Conservation (phyloP, 1,140 invertebrate genomes). For the Leptestheria dahalacensis region DNA sequence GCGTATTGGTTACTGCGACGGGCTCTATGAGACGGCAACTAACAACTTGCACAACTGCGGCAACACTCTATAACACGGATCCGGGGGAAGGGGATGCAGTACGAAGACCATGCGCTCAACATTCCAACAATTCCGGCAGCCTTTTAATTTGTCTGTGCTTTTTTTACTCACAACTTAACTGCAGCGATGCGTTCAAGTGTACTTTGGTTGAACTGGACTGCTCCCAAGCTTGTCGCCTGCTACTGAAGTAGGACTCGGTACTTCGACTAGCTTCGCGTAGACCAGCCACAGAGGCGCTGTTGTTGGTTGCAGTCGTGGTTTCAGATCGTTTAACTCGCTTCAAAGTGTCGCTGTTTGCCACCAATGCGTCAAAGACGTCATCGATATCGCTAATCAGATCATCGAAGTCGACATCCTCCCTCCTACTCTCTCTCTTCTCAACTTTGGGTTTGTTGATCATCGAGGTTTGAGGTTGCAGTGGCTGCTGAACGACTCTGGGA, state of each 20-base stretch:
- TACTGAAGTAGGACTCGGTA: background rate
- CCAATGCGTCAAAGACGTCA: slow-evolving; percentile 5
- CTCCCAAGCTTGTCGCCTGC: background rate
- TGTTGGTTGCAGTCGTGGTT: background rate
- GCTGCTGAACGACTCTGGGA: background rate
- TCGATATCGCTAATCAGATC: slow-evolving; percentile 7
- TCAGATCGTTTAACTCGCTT: background rate
- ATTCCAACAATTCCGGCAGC: background rate
- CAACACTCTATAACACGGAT: too few relatives aligned
- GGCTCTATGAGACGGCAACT: too few relatives aligned
- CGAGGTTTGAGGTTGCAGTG: too few relatives aligned
- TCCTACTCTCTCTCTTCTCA: too few relatives aligned
- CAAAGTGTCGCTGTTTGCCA: slow-evolving; percentile 5
- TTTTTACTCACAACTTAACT: background rate
- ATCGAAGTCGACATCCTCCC: background rate
- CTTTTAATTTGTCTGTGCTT: background rate
- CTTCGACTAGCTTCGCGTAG: background rate
- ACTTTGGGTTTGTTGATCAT: too few relatives aligned
- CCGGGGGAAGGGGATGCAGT: too few relatives aligned
- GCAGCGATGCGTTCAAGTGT: background rate
- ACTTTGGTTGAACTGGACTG: background rate
- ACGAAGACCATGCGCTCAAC: background rate
- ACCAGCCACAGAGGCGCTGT: background rate
- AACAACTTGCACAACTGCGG: too few relatives aligned
- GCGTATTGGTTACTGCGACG: too few relatives aligned